A percentile compares a stretch with the other conserved stretches of the same genome.
Conservation (phyloP, 1,140 invertebrate species). For the Drosophila kohkoa region DNA sequence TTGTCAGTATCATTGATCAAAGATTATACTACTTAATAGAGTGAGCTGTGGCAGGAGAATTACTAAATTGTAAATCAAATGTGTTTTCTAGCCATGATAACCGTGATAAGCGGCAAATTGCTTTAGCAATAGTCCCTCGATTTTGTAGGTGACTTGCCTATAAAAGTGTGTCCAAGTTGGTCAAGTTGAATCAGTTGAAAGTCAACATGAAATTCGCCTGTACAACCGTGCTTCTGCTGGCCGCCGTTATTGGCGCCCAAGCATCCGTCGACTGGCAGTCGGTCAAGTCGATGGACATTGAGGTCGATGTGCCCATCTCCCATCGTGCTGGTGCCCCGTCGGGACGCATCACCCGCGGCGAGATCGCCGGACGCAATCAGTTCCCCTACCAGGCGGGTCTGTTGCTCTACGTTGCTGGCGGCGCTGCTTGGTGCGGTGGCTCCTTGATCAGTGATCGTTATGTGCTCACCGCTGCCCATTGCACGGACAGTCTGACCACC, state of each 20-base stretch:
- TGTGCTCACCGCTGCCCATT: conserved; percentile 88
- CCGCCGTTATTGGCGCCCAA: conserved; percentile 26
- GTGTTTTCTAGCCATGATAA: conserved; percentile 3
- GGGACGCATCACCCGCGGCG: conserved; percentile 73
- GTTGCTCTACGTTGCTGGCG: conserved; percentile 71
- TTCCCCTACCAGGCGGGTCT: conserved; percentile 86
- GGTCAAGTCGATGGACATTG: conserved; percentile 40
- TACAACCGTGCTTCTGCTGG: conserved; percentile 17
- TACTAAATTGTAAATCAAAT: conserved; percentile 28
- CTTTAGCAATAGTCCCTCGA: background rate
- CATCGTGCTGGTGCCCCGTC: conserved; percentile 11
- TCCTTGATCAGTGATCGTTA: conserved; percentile 86
- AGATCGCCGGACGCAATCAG: conserved; percentile 80
- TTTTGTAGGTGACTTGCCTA: conserved; percentile 12
- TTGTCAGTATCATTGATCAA: background rate
- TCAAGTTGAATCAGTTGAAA: conserved; percentile 28
- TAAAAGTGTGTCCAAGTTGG: conserved; percentile 30
- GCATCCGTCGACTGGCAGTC: conserved; percentile 34
- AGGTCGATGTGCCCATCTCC: conserved; percentile 21
- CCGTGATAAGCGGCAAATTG: conserved; percentile 9
- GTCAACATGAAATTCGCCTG: conserved; percentile 42
- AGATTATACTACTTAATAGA: background rate
- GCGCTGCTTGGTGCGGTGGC: conserved; percentile 86
- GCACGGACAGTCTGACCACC: conserved; percentile 84
- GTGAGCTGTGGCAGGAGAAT: background rate